Evolutionary conservation across 1,140 invertebrate genomes (phyloP).

Genomic region (Cherax quadricarinatus): DNA sequence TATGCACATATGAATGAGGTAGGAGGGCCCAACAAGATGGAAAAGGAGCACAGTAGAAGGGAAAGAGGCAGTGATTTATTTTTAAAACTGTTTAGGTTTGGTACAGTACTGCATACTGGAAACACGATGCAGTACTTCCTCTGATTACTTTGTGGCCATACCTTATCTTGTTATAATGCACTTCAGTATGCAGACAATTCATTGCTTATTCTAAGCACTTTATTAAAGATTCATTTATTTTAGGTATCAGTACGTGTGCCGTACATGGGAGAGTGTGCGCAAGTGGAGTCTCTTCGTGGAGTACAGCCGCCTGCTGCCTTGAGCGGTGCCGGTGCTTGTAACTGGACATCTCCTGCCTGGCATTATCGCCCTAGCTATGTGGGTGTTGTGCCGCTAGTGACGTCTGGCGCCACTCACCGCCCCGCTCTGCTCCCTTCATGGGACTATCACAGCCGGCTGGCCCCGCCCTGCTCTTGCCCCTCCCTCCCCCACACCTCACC

Average conservation of each 20-base stretch:
- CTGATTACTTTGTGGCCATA: too few relatives aligned
- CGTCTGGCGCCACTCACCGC: slow-evolving; percentile 63
- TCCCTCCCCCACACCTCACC: slow-evolving; percentile 54
- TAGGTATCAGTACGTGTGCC: slow-evolving; percentile 67
- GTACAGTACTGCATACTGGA: too few relatives aligned
- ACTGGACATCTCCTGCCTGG: slow-evolving; percentile 66
- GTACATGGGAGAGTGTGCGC: slow-evolving; percentile 66
- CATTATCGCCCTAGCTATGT: slow-evolving; percentile 59
- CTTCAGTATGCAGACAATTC: too few relatives aligned
- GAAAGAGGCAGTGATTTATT: too few relatives aligned
- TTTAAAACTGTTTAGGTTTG: too few relatives aligned
- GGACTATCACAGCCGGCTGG: slow-evolving; percentile 56
- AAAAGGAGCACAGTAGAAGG: too few relatives aligned
- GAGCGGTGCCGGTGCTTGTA: slow-evolving; percentile 62
- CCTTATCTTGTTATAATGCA: too few relatives aligned
- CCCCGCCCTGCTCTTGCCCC: slow-evolving; percentile 64
- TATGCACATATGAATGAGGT: too few relatives aligned
- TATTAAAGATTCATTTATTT: neutral
- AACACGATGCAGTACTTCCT: too few relatives aligned
- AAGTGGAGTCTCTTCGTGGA: slow-evolving; percentile 67
- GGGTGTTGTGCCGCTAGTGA: slow-evolving; percentile 66
- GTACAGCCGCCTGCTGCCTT: slow-evolving; percentile 68
- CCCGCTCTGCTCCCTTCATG: slow-evolving; percentile 57
- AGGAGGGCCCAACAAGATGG: too few relatives aligned
- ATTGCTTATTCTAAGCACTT: too few relatives aligned